Evolutionary conservation across 2,113 vertebrate species (phyloP), one percentile per base, ranked within the genome.

Genomic region (Thunnus maccoyii): DNA sequence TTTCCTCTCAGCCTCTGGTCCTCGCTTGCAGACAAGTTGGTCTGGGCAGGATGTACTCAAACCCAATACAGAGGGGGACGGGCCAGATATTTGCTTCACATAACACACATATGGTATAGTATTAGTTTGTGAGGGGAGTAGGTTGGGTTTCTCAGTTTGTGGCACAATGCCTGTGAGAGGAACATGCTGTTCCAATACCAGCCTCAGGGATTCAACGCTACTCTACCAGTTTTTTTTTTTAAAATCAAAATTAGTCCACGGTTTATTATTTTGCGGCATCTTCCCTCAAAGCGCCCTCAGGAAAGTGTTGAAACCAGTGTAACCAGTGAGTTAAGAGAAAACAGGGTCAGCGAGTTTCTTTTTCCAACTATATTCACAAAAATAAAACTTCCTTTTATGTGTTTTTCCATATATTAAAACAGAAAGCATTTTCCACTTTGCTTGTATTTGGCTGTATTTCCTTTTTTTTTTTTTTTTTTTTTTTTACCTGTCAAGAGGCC

Each of bases 401-500:
- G 66, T 72, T 83, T 86, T 80, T 75, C 78, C 72, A 80, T 84
- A 86, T 47, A 17, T 84, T 61, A n/a, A 36, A 57, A 68, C 25
- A 36, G 1, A 57, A 73, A 68, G 3, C 13, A 20, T 47, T 83
- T 72, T 80, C 65, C 48, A 47, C 55, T 72, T 62, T 63, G 68
- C 57, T 64, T 3, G 22, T 9, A 8, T 61, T 79, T 67, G 83
- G 67, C 63, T 69, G 10, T 0, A 18, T 47, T 68, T 78, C 18
- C 13, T 69, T 90, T 94, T 30, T 30, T 30, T 30, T 27, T 27
- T 27, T n/a, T n/a, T n/a, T n/a, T n/a, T n/a, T 30, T 30, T 30
- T 30, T 95, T 54, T 58, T 95, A 96, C 97, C 93, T 94, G 96
- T 96, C 77, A 97, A 63, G 32, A 89, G 91, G 88, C 94, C 93